These are phyloP conservation scores for Drosophila pectinifera DNA, from an alignment of 1,140 invertebrate species.

Conservation along the genomic window DNA sequence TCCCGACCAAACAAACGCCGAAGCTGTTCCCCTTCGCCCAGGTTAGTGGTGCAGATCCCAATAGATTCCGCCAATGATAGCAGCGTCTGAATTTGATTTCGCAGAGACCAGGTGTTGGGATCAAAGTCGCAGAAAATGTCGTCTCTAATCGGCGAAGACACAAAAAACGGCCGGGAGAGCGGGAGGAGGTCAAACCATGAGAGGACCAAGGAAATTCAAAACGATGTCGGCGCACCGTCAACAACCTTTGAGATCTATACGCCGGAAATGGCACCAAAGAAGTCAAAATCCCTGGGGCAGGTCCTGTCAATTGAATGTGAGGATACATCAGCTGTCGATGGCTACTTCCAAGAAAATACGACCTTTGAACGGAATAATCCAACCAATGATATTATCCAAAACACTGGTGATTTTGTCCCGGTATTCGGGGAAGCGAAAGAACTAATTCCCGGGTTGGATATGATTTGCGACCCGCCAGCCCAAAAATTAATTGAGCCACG, in stretches of 20 bases:
- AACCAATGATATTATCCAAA: neutral
- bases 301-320: neutral
- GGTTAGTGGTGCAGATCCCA: constrained; percentile 24
- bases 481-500: neutral
- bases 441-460: neutral
- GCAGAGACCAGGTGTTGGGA: neutral
- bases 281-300: neutral
- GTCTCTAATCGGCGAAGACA: constrained; percentile 3
- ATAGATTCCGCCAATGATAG: constrained; percentile 3
- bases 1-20: constrained; percentile 1
- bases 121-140: neutral
- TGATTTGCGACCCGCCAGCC: neutral
- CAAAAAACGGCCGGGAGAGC: neutral
- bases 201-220: neutral
- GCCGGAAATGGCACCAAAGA: neutral
- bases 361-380: neutral
- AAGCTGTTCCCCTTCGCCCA: constrained; percentile 35
- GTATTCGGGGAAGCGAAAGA: neutral
- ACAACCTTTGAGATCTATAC: constrained; percentile 4
- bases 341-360: neutral
- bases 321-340: neutral
- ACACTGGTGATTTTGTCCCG: neutral
- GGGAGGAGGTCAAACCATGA: neutral
- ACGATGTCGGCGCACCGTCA: neutral
- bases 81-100: constrained; percentile 21